phyloP scores from a whole-genome alignment of 2,113 vertebrate genomes.

The Eptesicus fuscus region DNA sequence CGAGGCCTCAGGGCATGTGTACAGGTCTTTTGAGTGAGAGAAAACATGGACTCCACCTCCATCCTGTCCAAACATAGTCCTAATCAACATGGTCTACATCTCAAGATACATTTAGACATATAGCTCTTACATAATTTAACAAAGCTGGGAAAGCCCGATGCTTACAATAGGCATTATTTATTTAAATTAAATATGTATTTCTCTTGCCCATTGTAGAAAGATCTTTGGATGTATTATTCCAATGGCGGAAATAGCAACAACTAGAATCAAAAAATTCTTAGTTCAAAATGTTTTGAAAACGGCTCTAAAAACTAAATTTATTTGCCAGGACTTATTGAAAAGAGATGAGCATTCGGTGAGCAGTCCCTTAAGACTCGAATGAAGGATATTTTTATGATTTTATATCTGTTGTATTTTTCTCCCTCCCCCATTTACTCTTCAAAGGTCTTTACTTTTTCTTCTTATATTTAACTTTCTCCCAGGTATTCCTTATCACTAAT shows the following conservation, averaged over 20 bases:
- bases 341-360: not conserved
- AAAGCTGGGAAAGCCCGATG: not conserved
- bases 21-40: too few species aligned
- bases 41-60: not conserved
- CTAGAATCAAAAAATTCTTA: not conserved
- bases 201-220: not conserved
- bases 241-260: not conserved
- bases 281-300: not conserved
- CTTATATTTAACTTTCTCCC: not conserved
- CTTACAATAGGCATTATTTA: constrained; percentile 41
- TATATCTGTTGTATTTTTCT: not conserved
- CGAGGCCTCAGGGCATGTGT: not conserved
- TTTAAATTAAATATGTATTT: constrained; percentile 43
- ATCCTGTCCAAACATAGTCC: not conserved
- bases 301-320: not conserved
- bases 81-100: not conserved
- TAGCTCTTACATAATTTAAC: constrained; percentile 50
- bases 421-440: not conserved
- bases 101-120: not conserved
- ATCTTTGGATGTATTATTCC: not conserved
- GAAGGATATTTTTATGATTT: not conserved
- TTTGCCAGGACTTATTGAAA: not conserved
- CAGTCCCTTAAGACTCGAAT: not conserved
- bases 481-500: not conserved
- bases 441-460: not conserved